Evolutionary conservation across 2,888 invertebrate genomes (phyloP), one percentile per base, ranked within the genome.

Genomic region (Spodoptera exigua): DNA sequence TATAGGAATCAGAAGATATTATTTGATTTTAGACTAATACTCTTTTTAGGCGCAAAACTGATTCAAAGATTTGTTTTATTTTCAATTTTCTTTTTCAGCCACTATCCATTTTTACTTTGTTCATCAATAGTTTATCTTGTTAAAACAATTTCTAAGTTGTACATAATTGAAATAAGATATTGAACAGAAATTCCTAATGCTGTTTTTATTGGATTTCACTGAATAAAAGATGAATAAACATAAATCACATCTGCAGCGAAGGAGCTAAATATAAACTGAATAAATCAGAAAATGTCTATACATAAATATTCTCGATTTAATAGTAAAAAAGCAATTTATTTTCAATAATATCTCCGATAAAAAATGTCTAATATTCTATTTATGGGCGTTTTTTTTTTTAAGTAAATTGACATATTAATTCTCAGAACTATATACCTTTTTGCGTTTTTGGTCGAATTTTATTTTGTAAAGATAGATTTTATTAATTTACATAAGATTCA

Each of bases 41-140:
- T n/a, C n/a, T n/a, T n/a, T n/a, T n/a, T n/a, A n/a, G n/a, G n/a
- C n/a, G n/a, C n/a, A n/a, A n/a, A n/a, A n/a, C n/a, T n/a, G n/a
- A 21, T 21, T 21, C 1, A 21, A 27, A 27, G 27, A 27, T 9
- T 27, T 27, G 27, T 27, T 9, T 3, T 7, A 3, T 27, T 27
- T 2, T 18, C 9, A 9, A 18, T 75, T 62, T 60, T 13, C 60
- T 55, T 66, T 60, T 71, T 58, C 37, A 51, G 13, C 45, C 18
- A 57, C 51, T 44, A 71, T 54, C 51, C 3, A 10, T 51, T 61
- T 43, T 43, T 27, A 1, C 39, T 57, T 61, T 45, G 49, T 18
- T 12, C n/a, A 16, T 39, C 52, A 60, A 35, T 55, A 44, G 40
- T 44, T 51, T 13, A 37, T 52, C 37, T 34, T 18, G 40, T 37